A percentile compares a stretch with the other conserved stretches of the same genome.
Conservation (phyloP, 1,140 invertebrate genomes). For the Brachionus koreanus region DNA sequence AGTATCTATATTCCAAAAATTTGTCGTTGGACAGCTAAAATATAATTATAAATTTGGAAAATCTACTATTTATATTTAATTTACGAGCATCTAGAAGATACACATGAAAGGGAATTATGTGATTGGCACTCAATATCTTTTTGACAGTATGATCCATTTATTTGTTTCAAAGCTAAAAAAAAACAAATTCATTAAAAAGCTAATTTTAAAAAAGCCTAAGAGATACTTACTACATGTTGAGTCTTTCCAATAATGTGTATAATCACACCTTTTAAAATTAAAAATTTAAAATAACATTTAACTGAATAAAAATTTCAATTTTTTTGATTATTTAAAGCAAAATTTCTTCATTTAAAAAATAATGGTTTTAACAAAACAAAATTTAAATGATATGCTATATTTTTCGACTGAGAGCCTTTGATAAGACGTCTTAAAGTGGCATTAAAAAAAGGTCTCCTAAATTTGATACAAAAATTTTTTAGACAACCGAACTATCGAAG, state of each 20-base stretch:
- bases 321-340: background rate
- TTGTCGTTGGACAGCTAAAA: background rate
- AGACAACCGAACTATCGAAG: too few relatives aligned
- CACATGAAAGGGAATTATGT: background rate
- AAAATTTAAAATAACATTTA: background rate
- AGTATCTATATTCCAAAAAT: background rate
- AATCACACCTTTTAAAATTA: background rate
- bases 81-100: background rate
- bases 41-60: too few relatives aligned
- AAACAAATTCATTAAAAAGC: background rate
- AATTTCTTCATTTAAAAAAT: too few relatives aligned
- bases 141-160: conserved; percentile 6
- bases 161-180: conserved; percentile 25
- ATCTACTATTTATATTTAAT: background rate
- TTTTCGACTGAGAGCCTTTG: too few relatives aligned
- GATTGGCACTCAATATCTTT: background rate
- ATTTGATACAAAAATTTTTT: too few relatives aligned
- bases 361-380: too few relatives aligned
- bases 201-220: background rate
- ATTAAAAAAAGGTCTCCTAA: too few relatives aligned
- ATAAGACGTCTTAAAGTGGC: too few relatives aligned
- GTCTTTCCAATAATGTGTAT: background rate
- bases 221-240: background rate
- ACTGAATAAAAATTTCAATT: background rate
- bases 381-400: too few relatives aligned